Base-by-base conservation (phyloP, 2,888 invertebrate genomes). In the Tinea pellionella region DNA sequence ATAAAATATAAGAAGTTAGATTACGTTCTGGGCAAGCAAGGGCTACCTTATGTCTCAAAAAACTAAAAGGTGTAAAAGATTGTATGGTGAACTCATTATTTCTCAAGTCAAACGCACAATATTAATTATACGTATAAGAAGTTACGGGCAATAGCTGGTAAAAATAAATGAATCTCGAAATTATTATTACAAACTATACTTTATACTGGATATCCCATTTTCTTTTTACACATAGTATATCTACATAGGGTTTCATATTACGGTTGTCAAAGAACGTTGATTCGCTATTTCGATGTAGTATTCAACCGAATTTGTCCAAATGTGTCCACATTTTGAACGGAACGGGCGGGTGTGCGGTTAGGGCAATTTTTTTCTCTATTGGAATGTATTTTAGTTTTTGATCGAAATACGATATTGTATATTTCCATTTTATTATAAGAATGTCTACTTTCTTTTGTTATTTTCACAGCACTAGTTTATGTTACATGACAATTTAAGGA, bases 291-390 rank as follows among this genome's bases (percentile, higher is more conserved):
- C 67, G 72, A 73, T 74, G 76, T 77, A 75, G 73, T 75, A 72
- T 77, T 77, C 74, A 72, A 78, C 78, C 78, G 74, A 76, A 78
- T 78, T 78, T 79, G 74, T 78, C 74, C 75, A 73, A 76, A 78
- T 76, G 75, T 72, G 76, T 75, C 74, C 76, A 78, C 77, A 80
- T 78, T 79, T 77, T 76, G 75, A 68, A 70, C 72, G 73, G 68
- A 70, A 67, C 65, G 66, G 73, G 75, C 74, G 70, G 19, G n/a
- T n/a, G n/a, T n/a, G n/a, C n/a, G n/a, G n/a, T n/a, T n/a, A n/a
- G n/a, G n/a, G n/a, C n/a, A n/a, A n/a, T n/a, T 24, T 60, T 78
- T 78, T 73, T 71, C 72, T 77, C 78, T 80, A 80, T 80, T 77
- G 72, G 71, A 75, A 77, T 74, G 71, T 76, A 77, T 77, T 76